A percentile compares a stretch with the other conserved stretches of the same genome.
phyloP scores from a whole-genome alignment of 2,888 invertebrate species.

The Agriopis aurantiaria region DNA sequence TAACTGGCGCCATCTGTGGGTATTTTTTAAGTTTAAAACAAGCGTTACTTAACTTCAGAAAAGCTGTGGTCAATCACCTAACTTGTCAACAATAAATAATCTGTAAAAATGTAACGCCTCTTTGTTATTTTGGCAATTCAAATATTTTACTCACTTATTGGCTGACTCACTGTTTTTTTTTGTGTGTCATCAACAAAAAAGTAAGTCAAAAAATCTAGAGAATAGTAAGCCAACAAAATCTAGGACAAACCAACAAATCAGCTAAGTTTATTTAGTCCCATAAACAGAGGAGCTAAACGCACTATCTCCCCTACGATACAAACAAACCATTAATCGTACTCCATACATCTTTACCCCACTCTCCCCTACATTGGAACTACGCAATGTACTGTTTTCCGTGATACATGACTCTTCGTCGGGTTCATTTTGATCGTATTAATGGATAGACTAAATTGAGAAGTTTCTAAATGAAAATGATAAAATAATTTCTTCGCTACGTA shows the following conservation, averaged over 20 bases:
- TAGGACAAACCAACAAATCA: constrained; percentile 9
- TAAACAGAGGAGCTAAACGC: constrained; percentile 27
- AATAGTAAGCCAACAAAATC: background rate
- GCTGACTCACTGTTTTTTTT: background rate
- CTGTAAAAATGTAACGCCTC: background rate
- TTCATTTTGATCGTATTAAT: constrained; percentile 20
- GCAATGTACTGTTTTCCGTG: constrained; percentile 19
- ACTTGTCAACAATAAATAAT: no score
- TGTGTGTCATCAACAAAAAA: background rate
- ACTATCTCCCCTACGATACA: constrained; percentile 39
- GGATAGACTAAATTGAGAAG: constrained; percentile 2
- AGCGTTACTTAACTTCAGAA: background rate
- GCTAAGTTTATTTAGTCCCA: constrained; percentile 14
- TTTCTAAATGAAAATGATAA: background rate
- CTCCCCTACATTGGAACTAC: constrained; percentile 27
- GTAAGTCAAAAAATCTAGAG: background rate
- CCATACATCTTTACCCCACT: constrained; percentile 26
- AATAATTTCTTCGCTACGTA: background rate
- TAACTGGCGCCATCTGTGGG: background rate
- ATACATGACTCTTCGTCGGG: constrained; percentile 17
- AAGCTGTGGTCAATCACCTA: no score
- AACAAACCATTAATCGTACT: constrained; percentile 33
- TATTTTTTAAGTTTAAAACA: background rate
- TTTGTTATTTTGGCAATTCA: background rate
- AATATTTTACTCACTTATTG: background rate